Evolutionary conservation across 2,888 invertebrate species (phyloP).

Genomic region (Microctonus aethiopoides): DNA sequence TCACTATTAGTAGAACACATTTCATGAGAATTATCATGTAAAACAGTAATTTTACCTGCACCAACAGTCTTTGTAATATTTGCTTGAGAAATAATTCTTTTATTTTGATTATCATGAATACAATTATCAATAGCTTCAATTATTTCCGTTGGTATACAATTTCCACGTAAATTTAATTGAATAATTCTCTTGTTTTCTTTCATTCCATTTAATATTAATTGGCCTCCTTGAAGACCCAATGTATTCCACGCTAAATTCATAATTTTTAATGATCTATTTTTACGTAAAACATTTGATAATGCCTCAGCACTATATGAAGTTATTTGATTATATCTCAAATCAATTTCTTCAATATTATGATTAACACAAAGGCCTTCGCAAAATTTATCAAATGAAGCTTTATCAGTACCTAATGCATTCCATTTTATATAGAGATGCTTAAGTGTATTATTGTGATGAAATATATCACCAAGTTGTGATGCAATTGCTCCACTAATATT

Average conservation of each 20-base stretch:
- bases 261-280: slow-evolving; percentile 56
- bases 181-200: slow-evolving; percentile 54
- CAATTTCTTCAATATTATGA: slow-evolving; percentile 58
- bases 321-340: slow-evolving; percentile 65
- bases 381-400: slow-evolving; percentile 57
- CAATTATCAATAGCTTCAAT: slow-evolving; percentile 53
- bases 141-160: slow-evolving; percentile 63
- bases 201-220: slow-evolving; percentile 56
- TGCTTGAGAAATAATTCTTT: slow-evolving; percentile 36
- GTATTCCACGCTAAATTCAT: slow-evolving; percentile 65
- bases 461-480: slow-evolving; percentile 59
- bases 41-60: slow-evolving; percentile 30
- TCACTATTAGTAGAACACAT: slow-evolving; percentile 37
- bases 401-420: slow-evolving; percentile 62
- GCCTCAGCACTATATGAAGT: slow-evolving; percentile 56
- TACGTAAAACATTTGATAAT: slow-evolving; percentile 52
- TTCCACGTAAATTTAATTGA: slow-evolving; percentile 60
- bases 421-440: slow-evolving; percentile 60
- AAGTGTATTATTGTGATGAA: slow-evolving; percentile 57
- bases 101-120: slow-evolving; percentile 47
- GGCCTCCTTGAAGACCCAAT: slow-evolving; percentile 62
- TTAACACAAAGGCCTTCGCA: slow-evolving; percentile 61
- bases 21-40: slow-evolving; percentile 22
- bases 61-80: slow-evolving; percentile 38
- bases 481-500: slow-evolving; percentile 59